phyloP scores from a whole-genome alignment of 1,140 invertebrate species.

The Sesamia nonagrioides region DNA sequence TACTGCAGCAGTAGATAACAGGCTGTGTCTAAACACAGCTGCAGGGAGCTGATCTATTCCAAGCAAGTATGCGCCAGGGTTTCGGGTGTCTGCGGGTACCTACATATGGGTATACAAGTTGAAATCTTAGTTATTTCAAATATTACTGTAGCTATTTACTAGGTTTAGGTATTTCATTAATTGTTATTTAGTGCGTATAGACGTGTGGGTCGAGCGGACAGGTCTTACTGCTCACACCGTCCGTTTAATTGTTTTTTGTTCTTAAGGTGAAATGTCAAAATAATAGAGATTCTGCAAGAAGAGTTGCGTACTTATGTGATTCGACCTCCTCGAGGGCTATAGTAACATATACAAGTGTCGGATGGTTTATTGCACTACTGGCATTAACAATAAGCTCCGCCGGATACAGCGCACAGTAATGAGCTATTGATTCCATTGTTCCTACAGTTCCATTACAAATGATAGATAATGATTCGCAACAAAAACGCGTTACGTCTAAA shows the following conservation, averaged over 20 bases:
- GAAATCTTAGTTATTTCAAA: too few species aligned
- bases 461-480: constrained; percentile 52
- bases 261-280: too few species aligned
- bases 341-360: neutral
- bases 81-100: neutral
- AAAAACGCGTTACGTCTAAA: constrained; percentile 42
- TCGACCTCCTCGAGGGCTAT: neutral
- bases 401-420: constrained; percentile 28
- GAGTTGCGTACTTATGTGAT: too few species aligned
- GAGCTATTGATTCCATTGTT: constrained; percentile 40
- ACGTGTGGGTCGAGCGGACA: too few species aligned
- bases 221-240: too few species aligned
- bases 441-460: constrained; percentile 28
- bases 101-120: neutral
- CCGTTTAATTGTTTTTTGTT: too few species aligned
- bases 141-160: too few species aligned
- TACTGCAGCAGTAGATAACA: neutral
- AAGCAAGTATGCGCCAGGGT: neutral
- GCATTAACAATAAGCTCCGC: constrained; percentile 30
- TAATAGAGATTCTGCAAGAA: too few species aligned
- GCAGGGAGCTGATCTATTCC: constrained; percentile 1
- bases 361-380: constrained; percentile 1
- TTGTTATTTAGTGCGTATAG: too few species aligned
- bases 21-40: neutral
- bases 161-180: too few species aligned